A percentile compares a stretch with the other conserved stretches of the same genome.
phyloP scores from a whole-genome alignment of 2,113 vertebrate species.

The Bubo scandiacus region DNA sequence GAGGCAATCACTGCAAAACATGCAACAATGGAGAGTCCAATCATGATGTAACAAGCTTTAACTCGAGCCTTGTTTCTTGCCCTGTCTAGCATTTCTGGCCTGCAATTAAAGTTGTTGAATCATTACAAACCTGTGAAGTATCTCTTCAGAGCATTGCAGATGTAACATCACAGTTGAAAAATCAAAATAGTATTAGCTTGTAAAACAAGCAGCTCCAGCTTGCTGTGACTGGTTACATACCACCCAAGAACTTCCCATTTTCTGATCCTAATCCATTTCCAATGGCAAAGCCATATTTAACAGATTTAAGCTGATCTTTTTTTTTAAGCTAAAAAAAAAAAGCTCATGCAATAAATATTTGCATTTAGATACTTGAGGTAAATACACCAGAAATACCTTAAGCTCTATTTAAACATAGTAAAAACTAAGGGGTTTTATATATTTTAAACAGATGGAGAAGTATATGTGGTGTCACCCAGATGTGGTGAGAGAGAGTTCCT shows the following conservation, averaged over 20 bases:
- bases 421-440: background rate
- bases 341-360: background rate
- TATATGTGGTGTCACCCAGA: background rate
- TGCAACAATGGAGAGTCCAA: slow-evolving; percentile 75
- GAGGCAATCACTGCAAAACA: slow-evolving; percentile 77
- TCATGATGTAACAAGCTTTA: slow-evolving; percentile 81
- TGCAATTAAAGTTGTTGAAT: slow-evolving; percentile 41
- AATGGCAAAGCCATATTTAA: background rate
- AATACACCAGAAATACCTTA: background rate
- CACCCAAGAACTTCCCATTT: background rate
- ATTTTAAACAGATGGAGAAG: background rate
- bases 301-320: background rate
- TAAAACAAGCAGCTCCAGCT: background rate
- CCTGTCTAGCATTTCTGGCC: slow-evolving; percentile 74
- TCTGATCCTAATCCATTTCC: background rate
- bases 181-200: background rate
- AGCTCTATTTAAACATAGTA: background rate
- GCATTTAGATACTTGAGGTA: background rate
- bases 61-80: slow-evolving; percentile 80
- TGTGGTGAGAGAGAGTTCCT: background rate
- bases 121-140: background rate
- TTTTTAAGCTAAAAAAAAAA: background rate
- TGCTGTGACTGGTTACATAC: background rate
- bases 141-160: background rate
- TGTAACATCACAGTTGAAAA: background rate